A percentile compares a stretch with the other conserved stretches of the same genome.
These are phyloP conservation scores for Leptonema lineaticorne DNA, from an alignment of 1,140 invertebrate genomes.

Conservation along the genomic window DNA sequence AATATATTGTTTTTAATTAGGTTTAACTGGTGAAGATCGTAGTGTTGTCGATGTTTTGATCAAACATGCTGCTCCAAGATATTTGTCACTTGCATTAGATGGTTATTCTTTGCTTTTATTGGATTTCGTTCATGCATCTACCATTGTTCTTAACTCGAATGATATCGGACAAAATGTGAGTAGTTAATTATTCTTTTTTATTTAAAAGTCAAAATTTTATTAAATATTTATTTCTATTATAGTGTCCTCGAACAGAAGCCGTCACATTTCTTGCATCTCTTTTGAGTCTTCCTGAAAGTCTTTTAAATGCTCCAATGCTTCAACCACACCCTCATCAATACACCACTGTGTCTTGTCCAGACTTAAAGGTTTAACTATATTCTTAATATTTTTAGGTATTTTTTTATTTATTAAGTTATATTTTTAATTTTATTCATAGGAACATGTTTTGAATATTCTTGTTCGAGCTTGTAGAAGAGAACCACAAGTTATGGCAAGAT, in stretches of 20 bases:
- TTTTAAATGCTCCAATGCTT: conserved; percentile 77
- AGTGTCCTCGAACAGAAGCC: conserved; percentile 87
- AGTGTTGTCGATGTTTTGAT: conserved; percentile 63
- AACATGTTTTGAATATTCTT: conserved; percentile 85
- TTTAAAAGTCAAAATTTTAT: neutral
- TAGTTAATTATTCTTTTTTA: conserved; percentile 16
- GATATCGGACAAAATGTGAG: conserved; percentile 73
- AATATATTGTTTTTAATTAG: conserved; percentile 45
- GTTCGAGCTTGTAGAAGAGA: conserved; percentile 84
- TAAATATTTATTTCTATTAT: conserved; percentile 29
- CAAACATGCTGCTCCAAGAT: conserved; percentile 72
- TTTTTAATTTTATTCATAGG: conserved; percentile 56
- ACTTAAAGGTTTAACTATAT: conserved; percentile 66
- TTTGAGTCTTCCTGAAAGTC: conserved; percentile 76
- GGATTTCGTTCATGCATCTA: conserved; percentile 89
- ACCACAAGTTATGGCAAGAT: conserved; percentile 84
- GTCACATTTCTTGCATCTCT: conserved; percentile 88
- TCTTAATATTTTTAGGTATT: neutral
- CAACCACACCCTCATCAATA: conserved; percentile 73
- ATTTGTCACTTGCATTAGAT: conserved; percentile 84
- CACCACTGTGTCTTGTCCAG: conserved; percentile 69
- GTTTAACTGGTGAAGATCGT: conserved; percentile 62
- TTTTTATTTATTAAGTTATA: neutral
- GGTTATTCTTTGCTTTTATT: conserved; percentile 84
- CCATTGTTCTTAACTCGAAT: conserved; percentile 77